Base-by-base conservation (phyloP, 2,113 vertebrate species). In the Platycercus adscitus region DNA sequence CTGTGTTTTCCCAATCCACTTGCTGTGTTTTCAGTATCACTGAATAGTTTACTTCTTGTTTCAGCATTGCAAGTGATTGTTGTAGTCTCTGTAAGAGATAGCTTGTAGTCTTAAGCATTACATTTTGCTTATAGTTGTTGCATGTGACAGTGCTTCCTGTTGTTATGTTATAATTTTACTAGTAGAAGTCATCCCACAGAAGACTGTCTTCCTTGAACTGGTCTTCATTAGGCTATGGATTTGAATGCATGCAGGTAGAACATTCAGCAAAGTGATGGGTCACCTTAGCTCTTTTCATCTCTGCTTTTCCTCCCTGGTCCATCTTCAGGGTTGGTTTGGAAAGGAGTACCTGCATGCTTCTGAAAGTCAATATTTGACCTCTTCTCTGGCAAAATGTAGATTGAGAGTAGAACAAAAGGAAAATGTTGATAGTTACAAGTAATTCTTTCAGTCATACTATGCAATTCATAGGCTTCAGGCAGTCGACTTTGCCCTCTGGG, bases 71-170 rank as follows among this genome's bases (percentile, higher is more conserved):
- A 52, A 60, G 41, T 4, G 43, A 24, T 46, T 18, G 8, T 49
- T 93, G 25, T 79, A 29, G 61, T 47, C 26, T 13, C 2, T 25
- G 2, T 43, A 47, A 47, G 19, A 33, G 29, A 37, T 7, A 28
- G 12, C 44, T 49, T 77, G 49, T 28, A 33, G 29, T n/a, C 35
- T 41, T n/a, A 50, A 72, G 12, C 6, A 10, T 73, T 76, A 10
- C 35, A 25, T 10, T 89, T 84, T 84, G 17, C 43, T 75, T 53
- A 33, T 31, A 46, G 15, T 85, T 71, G 33, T 7, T 53, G 23
- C 35, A 33, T 17, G 26, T 1, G 0, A n/a, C 55, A 50, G 10
- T 0, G 2, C 43, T 69, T 58, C 24, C 28, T 55, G 7, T 63
- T 46, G 29, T 17, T 82, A 79, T 47, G 26, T 86, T 93, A 33